phyloP scores from a whole-genome alignment of 2,888 invertebrate species.

The Drosophila vallismaia region DNA sequence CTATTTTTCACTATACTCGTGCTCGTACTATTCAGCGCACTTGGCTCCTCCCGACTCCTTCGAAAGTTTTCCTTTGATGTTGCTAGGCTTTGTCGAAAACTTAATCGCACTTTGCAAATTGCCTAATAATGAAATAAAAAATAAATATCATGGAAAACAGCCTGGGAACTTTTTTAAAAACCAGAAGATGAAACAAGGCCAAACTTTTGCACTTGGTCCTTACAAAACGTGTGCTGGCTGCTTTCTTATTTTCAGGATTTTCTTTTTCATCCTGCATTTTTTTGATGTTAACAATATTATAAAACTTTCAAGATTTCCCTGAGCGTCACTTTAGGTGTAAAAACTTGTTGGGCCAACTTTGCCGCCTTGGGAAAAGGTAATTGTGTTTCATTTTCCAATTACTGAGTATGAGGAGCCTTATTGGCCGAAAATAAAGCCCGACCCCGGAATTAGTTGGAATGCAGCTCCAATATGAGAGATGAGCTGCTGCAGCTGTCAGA shows the following conservation, averaged over 20 bases:
- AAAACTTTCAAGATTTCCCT: constrained; percentile 68
- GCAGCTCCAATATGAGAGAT: constrained; percentile 45
- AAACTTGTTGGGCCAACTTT: constrained; percentile 67
- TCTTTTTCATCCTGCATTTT: constrained; percentile 40
- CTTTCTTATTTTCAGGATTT: constrained; percentile 44
- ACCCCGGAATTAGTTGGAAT: constrained; percentile 18
- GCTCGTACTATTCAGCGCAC: no score
- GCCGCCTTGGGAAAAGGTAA: constrained; percentile 22
- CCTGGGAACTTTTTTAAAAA: constrained; percentile 52
- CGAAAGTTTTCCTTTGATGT: constrained; percentile 42
- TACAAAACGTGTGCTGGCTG: not conserved
- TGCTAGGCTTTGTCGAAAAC: constrained; percentile 58
- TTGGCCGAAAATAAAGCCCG: constrained; percentile 11
- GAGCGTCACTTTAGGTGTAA: constrained; percentile 64
- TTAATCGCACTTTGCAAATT: constrained; percentile 77
- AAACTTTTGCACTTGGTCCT: constrained; percentile 64
- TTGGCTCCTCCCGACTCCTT: not conserved
- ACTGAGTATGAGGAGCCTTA: constrained; percentile 40
- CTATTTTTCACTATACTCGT: not conserved
- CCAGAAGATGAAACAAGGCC: constrained; percentile 62
- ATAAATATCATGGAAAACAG: constrained; percentile 32
- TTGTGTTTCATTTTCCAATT: constrained; percentile 70
- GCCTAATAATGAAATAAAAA: constrained; percentile 66
- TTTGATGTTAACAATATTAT: constrained; percentile 72
- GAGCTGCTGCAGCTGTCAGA: constrained; percentile 44